These are phyloP conservation scores for Paramisgurnus dabryanus DNA, from an alignment of 2,113 vertebrate genomes.

Conservation along the genomic window DNA sequence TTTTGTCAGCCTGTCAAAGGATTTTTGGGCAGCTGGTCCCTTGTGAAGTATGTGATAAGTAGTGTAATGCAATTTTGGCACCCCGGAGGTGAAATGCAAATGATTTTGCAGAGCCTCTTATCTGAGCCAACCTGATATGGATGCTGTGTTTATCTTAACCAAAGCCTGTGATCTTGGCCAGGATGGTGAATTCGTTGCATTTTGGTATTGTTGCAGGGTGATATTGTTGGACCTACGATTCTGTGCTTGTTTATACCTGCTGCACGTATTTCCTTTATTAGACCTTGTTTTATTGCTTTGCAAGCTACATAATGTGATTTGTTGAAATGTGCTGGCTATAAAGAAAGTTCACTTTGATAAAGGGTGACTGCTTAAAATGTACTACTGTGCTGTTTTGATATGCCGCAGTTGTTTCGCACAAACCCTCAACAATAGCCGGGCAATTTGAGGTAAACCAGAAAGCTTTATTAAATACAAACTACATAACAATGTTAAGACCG, in stretches of 20 bases:
- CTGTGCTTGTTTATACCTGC: slow-evolving; percentile 17
- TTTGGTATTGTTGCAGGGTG: slow-evolving; percentile 31
- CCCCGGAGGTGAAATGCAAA: slow-evolving; percentile 26
- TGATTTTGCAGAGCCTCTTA: not conserved
- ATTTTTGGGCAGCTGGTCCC: not conserved
- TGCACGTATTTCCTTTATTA: slow-evolving; percentile 32
- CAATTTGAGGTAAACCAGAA: slow-evolving; percentile 25
- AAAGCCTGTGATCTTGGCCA: not conserved
- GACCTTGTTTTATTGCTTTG: not conserved
- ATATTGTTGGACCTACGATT: not conserved
- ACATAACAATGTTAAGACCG: slow-evolving; percentile 19
- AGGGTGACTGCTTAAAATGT: not conserved
- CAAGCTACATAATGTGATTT: not conserved
- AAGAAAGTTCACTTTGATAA: not conserved
- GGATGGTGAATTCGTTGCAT: slow-evolving; percentile 14
- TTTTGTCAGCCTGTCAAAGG: slow-evolving; percentile 4
- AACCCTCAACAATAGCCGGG: not conserved
- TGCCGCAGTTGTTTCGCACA: not conserved
- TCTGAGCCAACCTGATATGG: slow-evolving; percentile 8
- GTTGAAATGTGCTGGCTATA: not conserved
- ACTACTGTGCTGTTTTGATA: slow-evolving; percentile 26
- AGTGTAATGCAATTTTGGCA: slow-evolving; percentile 3
- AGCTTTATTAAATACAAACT: slow-evolving; percentile 31
- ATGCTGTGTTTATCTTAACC: slow-evolving; percentile 10
- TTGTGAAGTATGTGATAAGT: slow-evolving; percentile 11